A percentile compares a stretch with the other conserved stretches of the same genome.
Evolutionary conservation across 2,888 invertebrate species (phyloP).

Genomic region (Drosophila algonquin): DNA sequence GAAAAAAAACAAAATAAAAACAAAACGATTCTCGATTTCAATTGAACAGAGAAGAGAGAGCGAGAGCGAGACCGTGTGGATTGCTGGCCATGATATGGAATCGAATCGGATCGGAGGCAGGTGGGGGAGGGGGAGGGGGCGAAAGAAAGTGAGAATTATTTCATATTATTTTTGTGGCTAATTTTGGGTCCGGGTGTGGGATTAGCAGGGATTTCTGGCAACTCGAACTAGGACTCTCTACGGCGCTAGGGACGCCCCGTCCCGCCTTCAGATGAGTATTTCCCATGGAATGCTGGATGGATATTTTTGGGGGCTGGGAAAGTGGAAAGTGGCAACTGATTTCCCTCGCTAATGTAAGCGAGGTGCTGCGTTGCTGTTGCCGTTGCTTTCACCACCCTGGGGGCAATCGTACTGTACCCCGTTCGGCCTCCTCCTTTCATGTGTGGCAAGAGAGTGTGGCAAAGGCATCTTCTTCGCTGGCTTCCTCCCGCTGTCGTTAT

Average conservation of each 20-base stretch:
- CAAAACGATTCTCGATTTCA: slow-evolving; percentile 38
- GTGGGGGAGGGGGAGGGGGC: no score
- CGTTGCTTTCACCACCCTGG: not conserved
- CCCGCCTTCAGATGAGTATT: not conserved
- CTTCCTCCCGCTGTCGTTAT: slow-evolving; percentile 70
- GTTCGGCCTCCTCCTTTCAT: not conserved
- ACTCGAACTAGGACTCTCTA: not conserved
- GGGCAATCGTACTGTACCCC: slow-evolving; percentile 2
- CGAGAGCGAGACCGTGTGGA: no score
- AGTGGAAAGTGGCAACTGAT: not conserved
- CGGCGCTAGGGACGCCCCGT: not conserved
- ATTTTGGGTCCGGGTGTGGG: not conserved
- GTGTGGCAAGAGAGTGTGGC: no score
- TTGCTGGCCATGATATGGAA: not conserved
- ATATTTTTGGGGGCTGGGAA: not conserved
- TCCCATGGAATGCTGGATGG: not conserved
- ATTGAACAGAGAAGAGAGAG: slow-evolving; percentile 16
- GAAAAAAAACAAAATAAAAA: slow-evolving; percentile 1
- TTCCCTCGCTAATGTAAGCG: not conserved
- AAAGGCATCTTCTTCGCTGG: slow-evolving; percentile 18
- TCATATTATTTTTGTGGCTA: not conserved
- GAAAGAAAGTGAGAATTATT: not conserved
- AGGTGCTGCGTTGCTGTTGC: not conserved
- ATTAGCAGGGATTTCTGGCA: no score
- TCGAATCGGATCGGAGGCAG: no score